Evolutionary conservation across 2,888 invertebrate species (phyloP).

Genomic region (Aphidoletes aphidimyza): DNA sequence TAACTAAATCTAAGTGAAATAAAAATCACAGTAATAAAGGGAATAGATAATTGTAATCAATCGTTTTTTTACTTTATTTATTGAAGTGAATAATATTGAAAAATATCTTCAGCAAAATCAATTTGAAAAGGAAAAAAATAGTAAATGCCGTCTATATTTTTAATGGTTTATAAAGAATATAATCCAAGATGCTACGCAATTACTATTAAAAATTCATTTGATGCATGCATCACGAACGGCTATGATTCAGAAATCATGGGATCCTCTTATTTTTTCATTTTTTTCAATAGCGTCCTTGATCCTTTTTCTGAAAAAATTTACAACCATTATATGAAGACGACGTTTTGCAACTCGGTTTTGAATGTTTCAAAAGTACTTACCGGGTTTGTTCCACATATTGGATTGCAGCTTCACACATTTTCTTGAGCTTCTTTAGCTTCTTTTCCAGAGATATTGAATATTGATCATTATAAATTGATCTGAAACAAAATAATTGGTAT

Average conservation of each 20-base stretch:
- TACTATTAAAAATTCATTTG: too few relatives aligned
- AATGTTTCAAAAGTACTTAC: slow-evolving; percentile 1
- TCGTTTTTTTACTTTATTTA: too few relatives aligned
- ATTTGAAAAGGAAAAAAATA: too few relatives aligned
- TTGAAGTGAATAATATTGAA: too few relatives aligned
- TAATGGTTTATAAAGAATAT: too few relatives aligned
- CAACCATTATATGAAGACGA: not conserved
- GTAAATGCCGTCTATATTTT: too few relatives aligned
- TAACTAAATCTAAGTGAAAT: too few relatives aligned
- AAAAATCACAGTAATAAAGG: too few relatives aligned
- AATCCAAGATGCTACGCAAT: too few relatives aligned
- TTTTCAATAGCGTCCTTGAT: not conserved
- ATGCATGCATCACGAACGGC: too few relatives aligned
- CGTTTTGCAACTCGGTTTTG: not conserved
- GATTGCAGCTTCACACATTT: not conserved
- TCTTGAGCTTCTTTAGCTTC: slow-evolving; percentile 22
- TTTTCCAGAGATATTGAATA: slow-evolving; percentile 22
- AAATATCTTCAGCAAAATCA: too few relatives aligned
- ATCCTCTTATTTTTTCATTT: not conserved
- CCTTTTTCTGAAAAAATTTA: not conserved
- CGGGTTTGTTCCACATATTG: not conserved
- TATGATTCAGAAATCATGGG: not conserved
- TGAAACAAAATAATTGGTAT: slow-evolving; percentile 44
- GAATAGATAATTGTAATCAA: too few relatives aligned
- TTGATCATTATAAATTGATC: slow-evolving; percentile 30